Conservation (phyloP, 1,140 invertebrate species). For the Agraylea sexmaculata region DNA sequence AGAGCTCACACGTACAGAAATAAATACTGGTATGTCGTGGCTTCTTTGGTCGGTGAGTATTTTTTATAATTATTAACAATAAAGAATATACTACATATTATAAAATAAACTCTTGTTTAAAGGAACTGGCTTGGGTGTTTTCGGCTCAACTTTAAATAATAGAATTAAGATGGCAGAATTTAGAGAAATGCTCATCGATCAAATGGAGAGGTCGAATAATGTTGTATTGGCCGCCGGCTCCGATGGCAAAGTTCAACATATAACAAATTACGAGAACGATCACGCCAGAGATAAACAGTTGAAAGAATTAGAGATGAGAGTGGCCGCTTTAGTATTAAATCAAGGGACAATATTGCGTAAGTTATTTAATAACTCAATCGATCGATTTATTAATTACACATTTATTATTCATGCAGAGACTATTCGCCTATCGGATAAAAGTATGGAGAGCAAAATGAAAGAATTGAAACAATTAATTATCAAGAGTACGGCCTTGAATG, state of each 20-base stretch:
- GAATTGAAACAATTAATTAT: too few relatives aligned
- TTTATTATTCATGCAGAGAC: too few relatives aligned
- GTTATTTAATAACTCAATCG: too few relatives aligned
- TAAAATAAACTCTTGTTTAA: too few relatives aligned
- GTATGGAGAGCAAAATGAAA: too few relatives aligned
- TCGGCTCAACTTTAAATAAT: slow-evolving; percentile 54
- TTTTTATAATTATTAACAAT: too few relatives aligned
- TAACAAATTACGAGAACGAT: slow-evolving; percentile 2
- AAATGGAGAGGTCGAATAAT: slow-evolving; percentile 33
- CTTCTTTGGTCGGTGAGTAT: slow-evolving; percentile 45
- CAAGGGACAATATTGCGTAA: slow-evolving; percentile 19
- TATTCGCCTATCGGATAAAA: too few relatives aligned
- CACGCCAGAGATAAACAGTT: slow-evolving; percentile 12
- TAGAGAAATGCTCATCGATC: slow-evolving; percentile 43
- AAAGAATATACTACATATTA: too few relatives aligned
- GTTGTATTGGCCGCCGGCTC: slow-evolving; percentile 26
- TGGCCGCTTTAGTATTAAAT: slow-evolving; percentile 15
- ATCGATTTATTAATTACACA: too few relatives aligned
- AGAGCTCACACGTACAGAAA: slow-evolving; percentile 59
- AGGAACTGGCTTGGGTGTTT: slow-evolving; percentile 55
- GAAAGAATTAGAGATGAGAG: slow-evolving; percentile 14
- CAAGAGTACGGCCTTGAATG: too few relatives aligned
- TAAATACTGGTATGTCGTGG: slow-evolving; percentile 68
- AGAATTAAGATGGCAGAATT: slow-evolving; percentile 53
- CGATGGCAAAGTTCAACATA: slow-evolving; percentile 5